Conservation (phyloP, 2,113 vertebrate species). For the Lucifuga dentata region DNA sequence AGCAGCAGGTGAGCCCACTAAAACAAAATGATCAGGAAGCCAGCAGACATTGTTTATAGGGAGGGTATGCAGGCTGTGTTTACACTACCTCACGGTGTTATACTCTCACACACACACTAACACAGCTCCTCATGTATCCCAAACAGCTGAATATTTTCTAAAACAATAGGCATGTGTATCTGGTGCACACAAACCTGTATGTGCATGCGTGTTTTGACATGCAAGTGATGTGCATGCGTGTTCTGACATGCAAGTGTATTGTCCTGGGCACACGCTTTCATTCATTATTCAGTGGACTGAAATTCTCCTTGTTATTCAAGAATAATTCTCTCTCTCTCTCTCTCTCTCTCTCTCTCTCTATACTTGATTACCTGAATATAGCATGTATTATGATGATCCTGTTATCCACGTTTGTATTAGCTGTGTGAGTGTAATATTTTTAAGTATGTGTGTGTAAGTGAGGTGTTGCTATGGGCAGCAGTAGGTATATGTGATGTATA, state of each 20-base stretch:
- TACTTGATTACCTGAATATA: too few relatives aligned
- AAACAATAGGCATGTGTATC: conserved; percentile 10
- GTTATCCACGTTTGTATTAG: background rate
- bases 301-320: conserved; percentile 51
- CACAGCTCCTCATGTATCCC: background rate
- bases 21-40: conserved; percentile 62
- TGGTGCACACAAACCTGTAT: conserved; percentile 7
- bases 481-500: too few relatives aligned
- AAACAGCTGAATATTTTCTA: conserved; percentile 22
- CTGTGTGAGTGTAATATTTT: too few relatives aligned
- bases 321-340: conserved; percentile 6
- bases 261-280: conserved; percentile 46
- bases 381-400: conserved; percentile 4
- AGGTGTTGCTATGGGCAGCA: too few relatives aligned
- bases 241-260: background rate
- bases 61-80: conserved; percentile 32
- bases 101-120: conserved; percentile 5
- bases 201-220: background rate
- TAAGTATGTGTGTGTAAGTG: background rate
- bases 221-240: background rate
- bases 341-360: background rate
- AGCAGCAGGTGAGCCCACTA: conserved; percentile 42
- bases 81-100: background rate
- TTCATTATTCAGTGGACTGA: conserved; percentile 71
- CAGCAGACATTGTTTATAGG: conserved; percentile 10